A percentile compares a stretch with the other conserved stretches of the same genome.
Conservation (phyloP, 2,797 vertebrate species). For the Tympanoctomys barrerae region DNA sequence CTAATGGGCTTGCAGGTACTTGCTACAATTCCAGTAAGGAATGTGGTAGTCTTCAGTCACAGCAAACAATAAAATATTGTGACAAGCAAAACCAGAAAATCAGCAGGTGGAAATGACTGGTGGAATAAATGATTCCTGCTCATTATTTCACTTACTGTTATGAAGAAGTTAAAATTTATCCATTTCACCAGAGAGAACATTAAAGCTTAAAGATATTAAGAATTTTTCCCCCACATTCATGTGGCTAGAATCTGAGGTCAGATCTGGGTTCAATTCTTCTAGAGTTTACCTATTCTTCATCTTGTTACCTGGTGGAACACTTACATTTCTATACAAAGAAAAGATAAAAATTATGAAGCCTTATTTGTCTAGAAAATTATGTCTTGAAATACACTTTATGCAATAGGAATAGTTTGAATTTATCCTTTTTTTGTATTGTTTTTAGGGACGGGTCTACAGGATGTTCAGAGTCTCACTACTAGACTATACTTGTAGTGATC, state of each 20-base stretch:
- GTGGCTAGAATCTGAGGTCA: background rate
- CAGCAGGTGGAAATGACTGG: background rate
- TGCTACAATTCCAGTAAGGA: background rate
- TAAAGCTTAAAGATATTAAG: background rate
- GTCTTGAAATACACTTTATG: background rate
- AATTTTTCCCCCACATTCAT: background rate
- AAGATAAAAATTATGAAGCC: background rate
- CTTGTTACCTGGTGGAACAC: background rate
- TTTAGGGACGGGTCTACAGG: no score
- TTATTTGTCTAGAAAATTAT: background rate
- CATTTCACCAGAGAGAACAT: background rate
- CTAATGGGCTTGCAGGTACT: background rate
- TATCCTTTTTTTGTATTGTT: background rate
- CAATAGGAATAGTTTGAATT: background rate
- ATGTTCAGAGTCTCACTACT: no score
- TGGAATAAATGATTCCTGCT: background rate
- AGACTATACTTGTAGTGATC: no score
- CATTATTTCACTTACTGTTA: background rate
- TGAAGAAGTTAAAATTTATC: background rate
- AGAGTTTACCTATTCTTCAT: background rate
- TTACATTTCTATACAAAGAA: background rate
- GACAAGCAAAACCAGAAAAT: background rate
- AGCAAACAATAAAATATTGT: background rate
- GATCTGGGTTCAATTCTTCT: background rate
- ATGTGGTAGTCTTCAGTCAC: background rate